These are phyloP conservation scores for Dipodomys stephensi DNA, from an alignment of 2,113 vertebrate genomes.

Conservation along the genomic window DNA sequence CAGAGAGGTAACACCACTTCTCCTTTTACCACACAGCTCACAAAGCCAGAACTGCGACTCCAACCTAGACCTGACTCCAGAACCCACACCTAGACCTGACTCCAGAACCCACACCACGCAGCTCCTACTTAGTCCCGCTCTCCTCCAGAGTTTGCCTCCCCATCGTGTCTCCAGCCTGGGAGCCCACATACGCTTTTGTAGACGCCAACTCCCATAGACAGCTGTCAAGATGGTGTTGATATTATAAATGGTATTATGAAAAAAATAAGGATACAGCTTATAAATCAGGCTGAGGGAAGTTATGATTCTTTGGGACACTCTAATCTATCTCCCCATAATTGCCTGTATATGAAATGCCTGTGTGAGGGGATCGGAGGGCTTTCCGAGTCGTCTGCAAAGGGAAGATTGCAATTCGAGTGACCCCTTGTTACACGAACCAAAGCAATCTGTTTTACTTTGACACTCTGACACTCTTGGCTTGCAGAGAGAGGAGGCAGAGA, in stretches of 20 bases:
- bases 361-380: slow-evolving; percentile 27
- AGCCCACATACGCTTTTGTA: slow-evolving; percentile 22
- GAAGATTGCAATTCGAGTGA: slow-evolving; percentile 68
- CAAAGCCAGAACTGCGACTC: background rate
- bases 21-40: background rate
- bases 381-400: slow-evolving; percentile 58
- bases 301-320: slow-evolving; percentile 73
- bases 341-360: slow-evolving; percentile 71
- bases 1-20: background rate
- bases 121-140: background rate
- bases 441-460: slow-evolving; percentile 30
- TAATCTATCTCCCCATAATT: slow-evolving; percentile 82
- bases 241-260: slow-evolving; percentile 79
- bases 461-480: slow-evolving; percentile 44
- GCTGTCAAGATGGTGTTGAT: slow-evolving; percentile 63
- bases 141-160: background rate
- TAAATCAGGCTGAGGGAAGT: slow-evolving; percentile 80
- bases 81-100: background rate
- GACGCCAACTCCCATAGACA: slow-evolving; percentile 61
- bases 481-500: background rate
- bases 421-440: slow-evolving; percentile 69
- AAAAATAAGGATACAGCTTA: slow-evolving; percentile 75
- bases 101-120: background rate
- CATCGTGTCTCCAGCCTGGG: background rate
- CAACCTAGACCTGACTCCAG: background rate